phyloP scores from a whole-genome alignment of 1,140 invertebrate genomes.

The Cyrtorhinus lividipennis region DNA sequence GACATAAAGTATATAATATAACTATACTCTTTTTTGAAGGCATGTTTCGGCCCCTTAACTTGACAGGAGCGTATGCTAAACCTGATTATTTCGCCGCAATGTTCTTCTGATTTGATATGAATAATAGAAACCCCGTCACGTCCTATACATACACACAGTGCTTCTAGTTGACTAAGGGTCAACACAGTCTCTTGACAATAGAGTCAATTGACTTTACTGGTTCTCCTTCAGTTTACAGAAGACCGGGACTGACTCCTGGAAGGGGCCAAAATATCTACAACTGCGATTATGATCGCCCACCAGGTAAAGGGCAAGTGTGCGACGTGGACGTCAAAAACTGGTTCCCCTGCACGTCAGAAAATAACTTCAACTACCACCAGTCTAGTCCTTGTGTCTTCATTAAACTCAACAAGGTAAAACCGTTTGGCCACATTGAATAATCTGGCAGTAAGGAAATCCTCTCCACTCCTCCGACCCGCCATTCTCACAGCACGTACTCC shows the following conservation, averaged over 20 bases:
- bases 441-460: conserved; percentile 9
- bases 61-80: too few relatives aligned
- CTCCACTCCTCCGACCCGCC: background rate
- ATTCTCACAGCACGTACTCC: background rate
- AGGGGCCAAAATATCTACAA: conserved; percentile 49
- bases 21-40: too few relatives aligned
- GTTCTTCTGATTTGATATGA: too few relatives aligned
- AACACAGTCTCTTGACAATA: too few relatives aligned
- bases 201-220: too few relatives aligned
- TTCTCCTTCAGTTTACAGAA: conserved; percentile 49
- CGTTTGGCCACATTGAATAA: conserved; percentile 15
- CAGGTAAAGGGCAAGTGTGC: conserved; percentile 51
- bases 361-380: conserved; percentile 52
- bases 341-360: conserved; percentile 49
- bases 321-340: conserved; percentile 50
- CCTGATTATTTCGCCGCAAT: too few relatives aligned
- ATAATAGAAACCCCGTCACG: too few relatives aligned
- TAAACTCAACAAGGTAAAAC: conserved; percentile 38
- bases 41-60: too few relatives aligned
- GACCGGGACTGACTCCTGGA: conserved; percentile 45
- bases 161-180: too few relatives aligned
- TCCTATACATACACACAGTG: too few relatives aligned
- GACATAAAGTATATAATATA: too few relatives aligned
- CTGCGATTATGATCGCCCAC: conserved; percentile 45
- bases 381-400: conserved; percentile 38